Percentiles rank a stretch among this genome's conserved stretches.
Evolutionary conservation across 2,888 invertebrate genomes (phyloP).

Genomic region (Agonopterix alstromeriana): DNA sequence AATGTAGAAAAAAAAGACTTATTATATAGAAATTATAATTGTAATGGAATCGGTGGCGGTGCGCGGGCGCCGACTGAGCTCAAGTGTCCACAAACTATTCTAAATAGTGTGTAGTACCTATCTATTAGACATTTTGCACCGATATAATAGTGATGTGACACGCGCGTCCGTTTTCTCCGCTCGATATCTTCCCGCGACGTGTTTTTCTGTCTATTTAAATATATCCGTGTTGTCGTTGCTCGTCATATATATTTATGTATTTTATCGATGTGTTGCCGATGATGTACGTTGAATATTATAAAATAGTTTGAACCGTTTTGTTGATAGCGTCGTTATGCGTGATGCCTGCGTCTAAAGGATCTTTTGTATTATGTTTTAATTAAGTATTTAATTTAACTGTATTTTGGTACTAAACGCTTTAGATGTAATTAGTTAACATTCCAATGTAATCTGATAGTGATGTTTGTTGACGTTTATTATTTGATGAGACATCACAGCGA

Average conservation of each 20-base stretch:
- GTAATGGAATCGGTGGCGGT: slow-evolving; percentile 31
- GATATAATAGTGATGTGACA: slow-evolving; percentile 51
- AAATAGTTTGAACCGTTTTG: neutral
- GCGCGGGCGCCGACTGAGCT: slow-evolving; percentile 35
- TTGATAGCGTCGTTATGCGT: slow-evolving; percentile 14
- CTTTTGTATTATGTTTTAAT: slow-evolving; percentile 33
- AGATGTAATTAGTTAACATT: slow-evolving; percentile 63
- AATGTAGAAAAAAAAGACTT: slow-evolving; percentile 68
- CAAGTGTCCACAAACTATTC: slow-evolving; percentile 63
- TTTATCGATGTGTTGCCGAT: slow-evolving; percentile 39
- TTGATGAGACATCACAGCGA: slow-evolving; percentile 2
- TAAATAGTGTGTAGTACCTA: slow-evolving; percentile 63
- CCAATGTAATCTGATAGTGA: slow-evolving; percentile 40
- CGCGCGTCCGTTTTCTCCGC: slow-evolving; percentile 35
- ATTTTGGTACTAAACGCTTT: slow-evolving; percentile 62
- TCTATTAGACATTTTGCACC: slow-evolving; percentile 72
- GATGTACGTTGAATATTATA: slow-evolving; percentile 8
- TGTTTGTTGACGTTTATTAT: slow-evolving; percentile 2
- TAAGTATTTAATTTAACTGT: slow-evolving; percentile 62
- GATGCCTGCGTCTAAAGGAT: slow-evolving; percentile 29
- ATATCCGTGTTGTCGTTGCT: slow-evolving; percentile 34
- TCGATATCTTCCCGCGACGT: slow-evolving; percentile 23
- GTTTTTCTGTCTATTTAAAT: slow-evolving; percentile 10
- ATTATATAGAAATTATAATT: slow-evolving; percentile 42
- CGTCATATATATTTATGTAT: slow-evolving; percentile 23